A percentile compares a stretch with the other conserved stretches of the same genome.
phyloP scores from a whole-genome alignment of 2,113 vertebrate species.

The Neolamprologus caudopunctatus region DNA sequence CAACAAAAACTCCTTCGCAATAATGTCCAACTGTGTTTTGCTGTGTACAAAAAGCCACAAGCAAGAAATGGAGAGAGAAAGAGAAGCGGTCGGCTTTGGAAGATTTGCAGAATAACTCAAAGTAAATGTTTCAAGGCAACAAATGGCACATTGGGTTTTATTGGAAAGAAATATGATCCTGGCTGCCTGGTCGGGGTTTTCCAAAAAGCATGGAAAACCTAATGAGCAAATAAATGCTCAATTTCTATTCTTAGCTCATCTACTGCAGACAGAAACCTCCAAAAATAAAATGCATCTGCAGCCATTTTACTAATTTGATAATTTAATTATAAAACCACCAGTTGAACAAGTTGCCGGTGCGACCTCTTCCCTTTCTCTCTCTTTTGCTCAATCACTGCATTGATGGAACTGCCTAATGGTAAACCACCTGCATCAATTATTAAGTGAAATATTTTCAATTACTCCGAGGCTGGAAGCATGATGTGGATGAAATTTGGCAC shows the following conservation, averaged over 20 bases:
- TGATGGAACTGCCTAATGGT: not conserved
- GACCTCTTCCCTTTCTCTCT: not conserved
- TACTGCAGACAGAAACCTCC: not conserved
- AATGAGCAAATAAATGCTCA: not conserved
- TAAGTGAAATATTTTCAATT: not conserved
- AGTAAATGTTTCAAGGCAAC: not conserved
- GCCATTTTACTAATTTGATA: not conserved
- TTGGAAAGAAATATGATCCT: not conserved
- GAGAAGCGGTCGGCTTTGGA: not conserved
- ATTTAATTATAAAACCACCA: not conserved
- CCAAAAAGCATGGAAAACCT: not conserved
- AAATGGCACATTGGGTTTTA: not conserved
- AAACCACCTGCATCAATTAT: constrained; percentile 17
- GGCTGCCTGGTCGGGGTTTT: not conserved
- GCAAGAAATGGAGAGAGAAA: not conserved
- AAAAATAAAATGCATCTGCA: not conserved
- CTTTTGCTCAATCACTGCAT: constrained; percentile 1
- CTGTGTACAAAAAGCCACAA: constrained; percentile 50
- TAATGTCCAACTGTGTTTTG: constrained; percentile 51
- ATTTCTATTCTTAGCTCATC: not conserved
- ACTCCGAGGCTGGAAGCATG: not conserved
- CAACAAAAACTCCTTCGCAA: constrained; percentile 52
- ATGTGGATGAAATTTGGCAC: not conserved
- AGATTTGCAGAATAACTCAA: not conserved
- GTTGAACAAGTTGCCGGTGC: not conserved